Evolutionary conservation across 2,888 invertebrate species (phyloP), one percentile per base, ranked within the genome.

Genomic region (Epirrhoe tristata): DNA sequence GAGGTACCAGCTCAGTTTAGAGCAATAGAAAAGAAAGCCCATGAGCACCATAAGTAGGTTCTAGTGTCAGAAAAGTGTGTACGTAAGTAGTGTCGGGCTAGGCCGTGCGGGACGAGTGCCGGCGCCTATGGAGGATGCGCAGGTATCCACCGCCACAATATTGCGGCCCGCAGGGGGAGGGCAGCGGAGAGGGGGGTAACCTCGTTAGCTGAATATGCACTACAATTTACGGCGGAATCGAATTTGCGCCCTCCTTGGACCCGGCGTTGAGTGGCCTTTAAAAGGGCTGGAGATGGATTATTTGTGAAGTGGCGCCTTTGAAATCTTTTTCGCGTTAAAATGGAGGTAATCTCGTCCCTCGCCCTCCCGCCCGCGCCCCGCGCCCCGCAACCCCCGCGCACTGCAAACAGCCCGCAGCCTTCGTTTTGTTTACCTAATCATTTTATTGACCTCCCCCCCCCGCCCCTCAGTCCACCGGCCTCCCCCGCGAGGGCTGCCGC

Each of bases 311-410:
- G 91, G 88, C 89, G 87, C 90, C 91, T 92, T 91, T 91, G 88
- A 92, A 92, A 90, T 88, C 90, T 90, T 89, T 92, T 90, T 87
- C 89, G 92, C 93, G 93, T 91, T 92, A 93, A 93, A 93, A 92
- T 86, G 93, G 88, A 92, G 92, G 91, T 89, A 91, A 90, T 91
- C 91, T 88, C 85, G 81, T 80, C 84, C 77, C 82, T 73, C 80
- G 67, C 75, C 80, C 59, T 77, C 66, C 60, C 71, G 72, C 72
- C 69, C 60, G 64, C 62, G 66, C 67, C 70, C 68, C 67, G 67
- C 70, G 66, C 70, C 59, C 63, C 64, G 72, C 63, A 66, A 5
- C 36, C 69, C 68, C 67, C 69, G 70, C 73, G 62, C 76, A 71
- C 78, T 72, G 80, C 78, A 82, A 79, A 83, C 81, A 82, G 84